Evolutionary conservation across 2,888 invertebrate genomes (phyloP), one percentile per base, ranked within the genome.

Genomic region (Ernsta delagoae): DNA sequence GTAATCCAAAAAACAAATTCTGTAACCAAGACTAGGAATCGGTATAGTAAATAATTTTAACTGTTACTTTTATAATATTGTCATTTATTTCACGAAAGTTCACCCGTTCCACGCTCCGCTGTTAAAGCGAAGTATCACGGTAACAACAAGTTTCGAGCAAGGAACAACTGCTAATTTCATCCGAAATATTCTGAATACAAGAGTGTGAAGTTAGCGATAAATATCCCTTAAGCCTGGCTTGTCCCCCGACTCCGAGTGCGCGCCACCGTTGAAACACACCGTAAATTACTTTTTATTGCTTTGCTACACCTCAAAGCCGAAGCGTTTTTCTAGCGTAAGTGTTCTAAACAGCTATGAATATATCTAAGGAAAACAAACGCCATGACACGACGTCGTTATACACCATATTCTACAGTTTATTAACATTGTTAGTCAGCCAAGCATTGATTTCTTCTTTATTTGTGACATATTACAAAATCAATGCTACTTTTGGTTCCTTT

Each of bases 211-310:
- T 34, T 16, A 12, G 11, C 43, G 16, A 48, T 61, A 67, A 67
- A 54, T 61, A 67, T 54, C 24, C 24, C 66, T 34, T 67, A 67
- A 67, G 16, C 45, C 34, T 31, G 36, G 53, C 53, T 67, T 67
- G 54, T 66, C 66, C 36, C 6, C 36, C 36, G 36, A 6, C 36
- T 36, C 5, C 36, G 36, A 36, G 24, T 6, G 36, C 48, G 48
- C 48, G 48, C 12, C 50, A 5, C 16, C 3, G 50, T 50, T 50
- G 16, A 50, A 50, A 16, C 16, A 16, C 50, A 50, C 50, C 16
- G 16, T 50, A 50, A 50, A 50, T 50, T 50, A 50, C 50, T 16
- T 50, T 50, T 50, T 50, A 50, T 50, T 50, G 50, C 50, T 16
- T 50, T 50, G 50, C 7, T 50, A 16, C 50, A 11, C 50, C 11